phyloP scores from a whole-genome alignment of 1,140 invertebrate species.

The Uloborus diversus region DNA sequence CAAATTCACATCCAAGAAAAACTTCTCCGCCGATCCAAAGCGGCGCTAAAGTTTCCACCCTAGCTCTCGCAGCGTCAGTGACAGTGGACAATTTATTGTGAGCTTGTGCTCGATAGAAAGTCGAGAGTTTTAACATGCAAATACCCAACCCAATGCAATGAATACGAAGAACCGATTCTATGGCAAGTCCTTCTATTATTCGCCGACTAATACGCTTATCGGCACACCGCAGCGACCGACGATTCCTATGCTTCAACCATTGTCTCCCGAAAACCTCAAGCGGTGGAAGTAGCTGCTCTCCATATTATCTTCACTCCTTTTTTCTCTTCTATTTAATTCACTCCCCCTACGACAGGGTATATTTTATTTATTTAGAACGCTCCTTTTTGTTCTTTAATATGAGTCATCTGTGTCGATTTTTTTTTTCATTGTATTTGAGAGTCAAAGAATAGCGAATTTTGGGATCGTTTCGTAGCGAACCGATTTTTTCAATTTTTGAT shows the following conservation, averaged over 20 bases:
- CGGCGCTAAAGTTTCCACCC: too few relatives aligned
- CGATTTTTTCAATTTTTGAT: too few relatives aligned
- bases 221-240: constrained; percentile 37
- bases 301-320: constrained; percentile 39
- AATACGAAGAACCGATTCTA: constrained; percentile 49
- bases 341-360: background rate
- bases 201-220: constrained; percentile 42
- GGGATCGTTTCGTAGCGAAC: too few relatives aligned
- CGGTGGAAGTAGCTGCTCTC: background rate
- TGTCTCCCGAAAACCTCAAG: constrained; percentile 35
- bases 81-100: constrained; percentile 47
- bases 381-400: background rate
- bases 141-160: constrained; percentile 38
- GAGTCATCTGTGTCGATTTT: constrained; percentile 15
- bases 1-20: too few relatives aligned
- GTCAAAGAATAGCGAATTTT: too few relatives aligned
- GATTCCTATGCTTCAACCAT: constrained; percentile 16
- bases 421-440: background rate
- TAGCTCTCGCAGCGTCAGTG: too few relatives aligned
- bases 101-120: constrained; percentile 9
- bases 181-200: constrained; percentile 37
- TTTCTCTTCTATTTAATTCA: constrained; percentile 23
- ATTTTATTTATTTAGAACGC: background rate
- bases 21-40: too few relatives aligned
- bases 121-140: constrained; percentile 53